Evolutionary conservation across 2,113 vertebrate species (phyloP).

Genomic region (Mastomys natalensis): DNA sequence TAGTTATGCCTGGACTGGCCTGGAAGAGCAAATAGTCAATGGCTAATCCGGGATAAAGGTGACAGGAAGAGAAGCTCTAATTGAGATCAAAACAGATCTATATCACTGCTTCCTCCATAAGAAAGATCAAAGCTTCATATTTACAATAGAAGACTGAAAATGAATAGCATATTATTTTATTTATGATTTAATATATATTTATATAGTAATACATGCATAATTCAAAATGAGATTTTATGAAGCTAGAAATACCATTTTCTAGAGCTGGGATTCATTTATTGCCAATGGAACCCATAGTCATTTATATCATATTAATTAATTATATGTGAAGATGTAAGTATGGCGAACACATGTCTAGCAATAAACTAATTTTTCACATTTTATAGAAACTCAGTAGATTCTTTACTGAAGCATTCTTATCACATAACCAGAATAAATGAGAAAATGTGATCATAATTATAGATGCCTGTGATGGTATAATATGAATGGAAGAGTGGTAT

Average conservation of each 20-base stretch:
- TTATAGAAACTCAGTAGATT: not conserved
- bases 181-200: not conserved
- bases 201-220: not conserved
- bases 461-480: not conserved
- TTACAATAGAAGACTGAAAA: not conserved
- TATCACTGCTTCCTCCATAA: not conserved
- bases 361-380: not conserved
- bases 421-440: not conserved
- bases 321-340: not conserved
- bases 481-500: no score
- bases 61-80: not conserved
- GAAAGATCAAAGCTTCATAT: not conserved
- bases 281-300: not conserved
- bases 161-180: not conserved
- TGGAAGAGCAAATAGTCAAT: not conserved
- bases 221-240: not conserved
- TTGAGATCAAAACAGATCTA: not conserved
- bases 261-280: not conserved
- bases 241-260: not conserved
- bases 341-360: not conserved
- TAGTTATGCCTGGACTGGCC: not conserved
- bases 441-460: not conserved
- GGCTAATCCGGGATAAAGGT: not conserved
- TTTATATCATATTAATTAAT: not conserved
- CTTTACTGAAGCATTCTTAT: not conserved